Base-by-base conservation (phyloP, 2,888 invertebrate species). In the Microplitis deprimator region DNA sequence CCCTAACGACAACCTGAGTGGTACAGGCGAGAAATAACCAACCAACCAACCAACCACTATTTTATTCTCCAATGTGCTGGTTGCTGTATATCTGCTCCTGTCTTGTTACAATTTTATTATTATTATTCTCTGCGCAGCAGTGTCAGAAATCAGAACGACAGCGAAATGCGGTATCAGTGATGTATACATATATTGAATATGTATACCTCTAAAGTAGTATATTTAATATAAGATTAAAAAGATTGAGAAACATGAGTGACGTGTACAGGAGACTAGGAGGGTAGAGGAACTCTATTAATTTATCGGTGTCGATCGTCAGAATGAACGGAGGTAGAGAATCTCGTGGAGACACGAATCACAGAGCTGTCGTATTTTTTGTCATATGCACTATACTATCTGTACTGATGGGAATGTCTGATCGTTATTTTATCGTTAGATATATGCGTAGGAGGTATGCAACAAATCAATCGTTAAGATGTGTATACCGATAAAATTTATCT, bases 181-280 rank as follows among this genome's bases (percentile, higher is more conserved):
- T 29, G 29, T 29, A 29, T 29, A 29, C 29, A 29, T 29, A 29
- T 29, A 29, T 29, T 29, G 29, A 29, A 29, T 29, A 29, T 29
- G 29, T 29, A 4, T 29, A 29, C 4, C 29, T 29, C 29, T 4
- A 29, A 29, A 29, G 29, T 29, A 29, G 29, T 20, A 20, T 20
- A 17, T 69, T 40, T 75, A 40, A 68, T 68, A n/a, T 62, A 16
- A 40, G 20, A 13, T n/a, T 17, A 69, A 17, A 69, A 40, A 62
- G 68, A 62, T 62, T 61, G 39, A 39, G 68, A 61, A 39, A 41
- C 69, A 75, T 69, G 75, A 75, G 62, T 75, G 75, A 75, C 75
- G 68, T 59, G 60, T 41, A 38, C 16, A 40, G 39, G 8, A 60
- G 62, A 13, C 39, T 17, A 38, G 39, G 50, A 50, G 10, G 50